These are phyloP conservation scores for Aptenodytes forsteri DNA, from an alignment of 2,113 vertebrate species.

Conservation along the genomic window DNA sequence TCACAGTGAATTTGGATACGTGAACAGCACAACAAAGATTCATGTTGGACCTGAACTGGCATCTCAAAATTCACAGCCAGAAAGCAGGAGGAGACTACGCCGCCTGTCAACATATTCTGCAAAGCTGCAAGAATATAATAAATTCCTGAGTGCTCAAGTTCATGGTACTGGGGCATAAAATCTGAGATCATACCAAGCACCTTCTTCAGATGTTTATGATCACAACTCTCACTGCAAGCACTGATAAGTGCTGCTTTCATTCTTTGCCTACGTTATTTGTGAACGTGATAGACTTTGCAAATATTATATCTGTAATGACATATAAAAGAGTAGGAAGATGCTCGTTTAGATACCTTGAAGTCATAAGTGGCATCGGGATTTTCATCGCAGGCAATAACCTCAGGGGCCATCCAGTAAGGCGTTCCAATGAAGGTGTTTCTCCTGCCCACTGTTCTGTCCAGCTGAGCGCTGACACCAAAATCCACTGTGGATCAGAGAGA, in stretches of 20 bases:
- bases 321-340: not conserved
- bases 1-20: not conserved
- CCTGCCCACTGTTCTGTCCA: conserved; percentile 94
- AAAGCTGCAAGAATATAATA: not conserved
- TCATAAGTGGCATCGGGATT: conserved; percentile 98
- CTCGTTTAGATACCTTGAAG: conserved; percentile 85
- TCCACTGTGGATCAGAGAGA: conserved; percentile 80
- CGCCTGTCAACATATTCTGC: not conserved
- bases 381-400: conserved; percentile 97
- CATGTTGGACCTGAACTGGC: not conserved
- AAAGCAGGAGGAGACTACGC: not conserved
- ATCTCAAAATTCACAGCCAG: not conserved
- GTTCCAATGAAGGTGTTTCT: conserved; percentile 98
- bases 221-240: not conserved
- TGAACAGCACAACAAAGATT: not conserved
- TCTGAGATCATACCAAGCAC: not conserved
- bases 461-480: conserved; percentile 95
- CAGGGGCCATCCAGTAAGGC: conserved; percentile 99
- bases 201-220: not conserved
- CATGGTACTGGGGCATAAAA: not conserved
- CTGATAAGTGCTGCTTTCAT: not conserved
- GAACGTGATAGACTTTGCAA: not conserved
- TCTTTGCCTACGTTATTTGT: not conserved
- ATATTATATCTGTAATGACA: not conserved
- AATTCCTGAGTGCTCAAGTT: not conserved